These are phyloP conservation scores for Hippocampus zosterae DNA, from an alignment of 2,113 vertebrate species.

Conservation along the genomic window DNA sequence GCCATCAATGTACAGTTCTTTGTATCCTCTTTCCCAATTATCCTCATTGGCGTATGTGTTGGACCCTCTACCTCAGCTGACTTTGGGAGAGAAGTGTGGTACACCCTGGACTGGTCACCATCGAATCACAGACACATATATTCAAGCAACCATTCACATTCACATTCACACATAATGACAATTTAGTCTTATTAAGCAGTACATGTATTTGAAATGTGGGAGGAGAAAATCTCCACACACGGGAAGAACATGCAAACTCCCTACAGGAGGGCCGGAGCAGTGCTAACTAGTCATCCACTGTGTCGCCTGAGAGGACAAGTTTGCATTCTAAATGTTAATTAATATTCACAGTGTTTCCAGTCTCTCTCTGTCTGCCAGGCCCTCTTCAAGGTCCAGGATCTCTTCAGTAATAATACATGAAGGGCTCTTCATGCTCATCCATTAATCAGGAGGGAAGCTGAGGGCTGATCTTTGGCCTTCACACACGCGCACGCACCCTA, in stretches of 20 bases:
- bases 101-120: background rate
- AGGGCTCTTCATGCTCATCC: slow-evolving; percentile 62
- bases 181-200: background rate
- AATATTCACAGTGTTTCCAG: slow-evolving; percentile 54
- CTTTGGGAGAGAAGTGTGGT: background rate
- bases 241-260: background rate
- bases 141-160: background rate
- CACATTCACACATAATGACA: background rate
- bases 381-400: slow-evolving; percentile 46
- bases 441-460: slow-evolving; percentile 62
- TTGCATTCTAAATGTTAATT: slow-evolving; percentile 61
- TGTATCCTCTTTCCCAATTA: background rate
- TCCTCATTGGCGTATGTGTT: background rate
- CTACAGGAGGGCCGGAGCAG: background rate
- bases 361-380: slow-evolving; percentile 15
- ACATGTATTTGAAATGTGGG: background rate
- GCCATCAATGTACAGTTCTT: slow-evolving; percentile 26
- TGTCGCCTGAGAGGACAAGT: slow-evolving; percentile 25
- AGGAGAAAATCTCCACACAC: background rate
- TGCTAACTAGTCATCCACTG: background rate
- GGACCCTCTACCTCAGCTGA: background rate
- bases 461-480: slow-evolving; percentile 64
- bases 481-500: slow-evolving; percentile 34
- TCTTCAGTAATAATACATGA: slow-evolving; percentile 72
- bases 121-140: background rate